Conservation (phyloP, 1,140 invertebrate genomes). For the Tigriopus japonicus region DNA sequence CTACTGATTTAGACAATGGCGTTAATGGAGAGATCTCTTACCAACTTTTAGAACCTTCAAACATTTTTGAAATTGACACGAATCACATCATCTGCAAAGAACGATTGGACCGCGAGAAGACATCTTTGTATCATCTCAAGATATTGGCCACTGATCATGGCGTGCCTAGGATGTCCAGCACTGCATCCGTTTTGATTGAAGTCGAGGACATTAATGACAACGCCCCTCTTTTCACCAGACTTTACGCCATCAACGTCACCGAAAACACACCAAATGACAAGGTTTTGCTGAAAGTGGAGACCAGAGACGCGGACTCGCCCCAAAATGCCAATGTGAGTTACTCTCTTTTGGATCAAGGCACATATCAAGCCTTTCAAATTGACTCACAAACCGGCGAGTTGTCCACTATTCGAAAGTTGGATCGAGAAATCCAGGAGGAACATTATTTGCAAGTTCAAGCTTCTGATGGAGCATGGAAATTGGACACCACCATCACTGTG, state of each 20-base stretch:
- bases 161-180: conserved; percentile 58
- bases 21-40: conserved; percentile 67
- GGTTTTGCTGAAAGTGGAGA: conserved; percentile 78
- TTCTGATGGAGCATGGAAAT: conserved; percentile 67
- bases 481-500: conserved; percentile 70
- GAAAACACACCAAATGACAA: conserved; percentile 82
- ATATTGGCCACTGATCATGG: conserved; percentile 76
- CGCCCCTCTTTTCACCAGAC: conserved; percentile 69
- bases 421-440: conserved; percentile 74
- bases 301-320: conserved; percentile 66
- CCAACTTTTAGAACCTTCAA: conserved; percentile 38
- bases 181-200: conserved; percentile 49
- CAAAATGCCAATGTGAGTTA: conserved; percentile 73
- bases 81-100: conserved; percentile 68
- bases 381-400: conserved; percentile 74
- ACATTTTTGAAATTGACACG: conserved; percentile 47
- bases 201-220: conserved; percentile 87
- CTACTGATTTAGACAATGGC: conserved; percentile 66
- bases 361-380: conserved; percentile 69
- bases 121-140: conserved; percentile 56
- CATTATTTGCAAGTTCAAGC: conserved; percentile 69
- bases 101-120: conserved; percentile 65
- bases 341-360: conserved; percentile 58
- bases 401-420: conserved; percentile 58
- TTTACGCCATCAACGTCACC: conserved; percentile 83